phyloP scores from a whole-genome alignment of 2,797 vertebrate genomes.

The Rhinoraja longicauda region DNA sequence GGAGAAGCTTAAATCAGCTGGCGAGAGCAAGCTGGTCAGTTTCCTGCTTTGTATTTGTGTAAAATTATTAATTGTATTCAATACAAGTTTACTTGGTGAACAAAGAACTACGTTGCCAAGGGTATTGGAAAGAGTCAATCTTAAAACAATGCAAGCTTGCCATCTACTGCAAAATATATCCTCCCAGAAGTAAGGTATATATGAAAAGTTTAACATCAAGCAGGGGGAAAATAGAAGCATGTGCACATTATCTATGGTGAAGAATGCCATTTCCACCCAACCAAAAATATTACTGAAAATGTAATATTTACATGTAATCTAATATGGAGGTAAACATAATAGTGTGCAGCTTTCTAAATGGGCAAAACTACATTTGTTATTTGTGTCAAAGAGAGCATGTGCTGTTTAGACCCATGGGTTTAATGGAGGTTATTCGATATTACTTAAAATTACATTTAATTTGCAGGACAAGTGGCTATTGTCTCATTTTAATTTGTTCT shows the following conservation, averaged over 20 bases:
- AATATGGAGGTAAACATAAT: not conserved
- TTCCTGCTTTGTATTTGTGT: not conserved
- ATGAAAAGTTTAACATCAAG: not conserved
- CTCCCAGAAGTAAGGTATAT: not conserved
- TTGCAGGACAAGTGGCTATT: not conserved
- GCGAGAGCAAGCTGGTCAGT: constrained; percentile 71
- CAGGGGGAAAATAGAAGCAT: too few relatives aligned
- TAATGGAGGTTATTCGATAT: not conserved
- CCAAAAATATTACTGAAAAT: not conserved
- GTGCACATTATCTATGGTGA: not conserved
- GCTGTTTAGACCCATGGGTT: not conserved
- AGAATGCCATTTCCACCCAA: not conserved
- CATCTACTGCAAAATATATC: not conserved
- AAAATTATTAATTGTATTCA: not conserved
- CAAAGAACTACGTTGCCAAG: not conserved
- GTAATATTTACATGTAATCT: not conserved
- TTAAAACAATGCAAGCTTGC: not conserved
- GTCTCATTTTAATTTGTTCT: not conserved
- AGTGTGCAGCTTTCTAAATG: not conserved
- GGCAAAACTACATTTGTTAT: too few relatives aligned
- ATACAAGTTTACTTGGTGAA: not conserved
- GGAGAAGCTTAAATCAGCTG: constrained; percentile 82
- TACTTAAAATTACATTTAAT: not conserved
- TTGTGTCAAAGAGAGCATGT: not conserved
- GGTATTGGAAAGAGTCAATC: too few relatives aligned